phyloP scores from a whole-genome alignment of 92 coral and sea anemone genomes.

The Epizoanthus illoricatus region DNA sequence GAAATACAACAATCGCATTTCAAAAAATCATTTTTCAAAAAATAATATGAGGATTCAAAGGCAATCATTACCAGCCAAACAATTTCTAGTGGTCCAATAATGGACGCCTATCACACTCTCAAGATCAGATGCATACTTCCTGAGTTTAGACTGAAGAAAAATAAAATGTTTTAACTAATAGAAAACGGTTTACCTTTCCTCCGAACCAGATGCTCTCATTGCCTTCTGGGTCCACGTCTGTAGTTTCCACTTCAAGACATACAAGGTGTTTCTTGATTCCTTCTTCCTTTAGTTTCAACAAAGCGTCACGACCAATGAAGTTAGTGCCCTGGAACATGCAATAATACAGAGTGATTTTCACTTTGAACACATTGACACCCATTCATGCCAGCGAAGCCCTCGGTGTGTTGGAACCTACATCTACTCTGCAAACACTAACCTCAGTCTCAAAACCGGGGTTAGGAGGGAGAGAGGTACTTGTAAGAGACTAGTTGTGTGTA shows the following conservation, averaged over 20 bases:
- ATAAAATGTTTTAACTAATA: no score
- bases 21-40: no score
- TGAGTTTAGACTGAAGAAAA: no score
- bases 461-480: not conserved
- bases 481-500: no score
- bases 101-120: no score
- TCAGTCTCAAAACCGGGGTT: not conserved
- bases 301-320: slow-evolving; percentile 91
- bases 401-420: no score
- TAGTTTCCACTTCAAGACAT: slow-evolving; percentile 85
- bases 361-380: not conserved
- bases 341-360: not conserved
- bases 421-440: not conserved
- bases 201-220: slow-evolving; percentile 95
- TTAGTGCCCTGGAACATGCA: slow-evolving; percentile 60
- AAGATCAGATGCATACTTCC: no score
- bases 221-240: slow-evolving; percentile 95
- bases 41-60: no score
- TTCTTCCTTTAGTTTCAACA: slow-evolving; percentile 73
- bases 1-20: no score
- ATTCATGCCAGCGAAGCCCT: no score
- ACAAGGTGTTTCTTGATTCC: slow-evolving; percentile 80
- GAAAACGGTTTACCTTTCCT: slow-evolving; percentile 73
- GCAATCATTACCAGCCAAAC: no score
- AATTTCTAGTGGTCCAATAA: no score